These are phyloP conservation scores for Mustela lutreola DNA, from an alignment of 2,113 vertebrate species.

Conservation along the genomic window DNA sequence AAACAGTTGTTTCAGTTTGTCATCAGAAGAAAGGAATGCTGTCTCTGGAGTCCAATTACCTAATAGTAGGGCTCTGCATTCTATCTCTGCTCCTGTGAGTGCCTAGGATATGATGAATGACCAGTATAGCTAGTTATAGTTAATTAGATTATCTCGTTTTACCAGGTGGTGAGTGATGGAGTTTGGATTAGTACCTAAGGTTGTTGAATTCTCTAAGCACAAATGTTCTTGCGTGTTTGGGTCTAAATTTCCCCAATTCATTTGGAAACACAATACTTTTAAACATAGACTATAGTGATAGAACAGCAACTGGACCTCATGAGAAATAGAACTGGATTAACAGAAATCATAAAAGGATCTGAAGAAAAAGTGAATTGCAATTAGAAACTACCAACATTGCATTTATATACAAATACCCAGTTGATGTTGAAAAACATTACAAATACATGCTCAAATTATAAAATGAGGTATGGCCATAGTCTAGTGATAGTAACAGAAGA, in stretches of 20 bases:
- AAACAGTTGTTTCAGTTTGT: not conserved
- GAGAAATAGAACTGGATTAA: constrained; percentile 40
- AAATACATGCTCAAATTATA: not conserved
- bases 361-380: not conserved
- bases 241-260: constrained; percentile 2
- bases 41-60: not conserved
- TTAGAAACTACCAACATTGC: constrained; percentile 25
- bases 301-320: not conserved
- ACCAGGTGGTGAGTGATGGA: not conserved
- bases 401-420: not conserved
- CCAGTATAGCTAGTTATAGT: not conserved
- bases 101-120: not conserved
- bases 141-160: not conserved
- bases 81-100: not conserved
- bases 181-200: not conserved
- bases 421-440: not conserved
- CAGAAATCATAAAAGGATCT: not conserved
- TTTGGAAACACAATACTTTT: not conserved
- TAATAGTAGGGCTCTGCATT: not conserved
- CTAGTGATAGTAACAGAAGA: not conserved
- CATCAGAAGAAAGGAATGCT: not conserved
- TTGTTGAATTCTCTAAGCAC: not conserved
- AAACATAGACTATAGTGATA: not conserved
- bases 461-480: not conserved
- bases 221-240: not conserved